phyloP scores from a whole-genome alignment of 2,888 invertebrate genomes.

The Cyrtodaria siliqua region DNA sequence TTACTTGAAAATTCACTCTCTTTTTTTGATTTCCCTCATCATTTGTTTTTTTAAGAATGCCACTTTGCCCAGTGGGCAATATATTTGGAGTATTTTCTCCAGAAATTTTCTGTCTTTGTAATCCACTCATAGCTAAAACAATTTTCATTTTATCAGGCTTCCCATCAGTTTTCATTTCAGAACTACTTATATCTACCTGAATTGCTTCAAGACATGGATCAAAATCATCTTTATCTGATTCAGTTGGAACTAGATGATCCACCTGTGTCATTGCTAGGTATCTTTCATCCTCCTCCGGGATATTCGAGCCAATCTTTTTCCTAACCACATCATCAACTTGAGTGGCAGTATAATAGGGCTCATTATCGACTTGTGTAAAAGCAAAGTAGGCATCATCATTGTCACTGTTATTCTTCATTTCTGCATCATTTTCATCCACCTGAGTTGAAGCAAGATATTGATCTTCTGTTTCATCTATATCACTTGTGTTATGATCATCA shows the following conservation, averaged over 20 bases:
- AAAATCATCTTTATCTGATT: constrained; percentile 20
- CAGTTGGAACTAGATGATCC: background rate
- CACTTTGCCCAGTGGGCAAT: background rate
- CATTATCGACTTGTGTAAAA: constrained; percentile 32
- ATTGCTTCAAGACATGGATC: constrained; percentile 7
- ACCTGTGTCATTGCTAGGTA: constrained; percentile 8
- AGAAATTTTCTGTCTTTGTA: too few relatives aligned
- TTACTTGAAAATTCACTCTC: too few relatives aligned
- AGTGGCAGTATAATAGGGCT: constrained; percentile 1
- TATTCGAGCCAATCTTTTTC: background rate
- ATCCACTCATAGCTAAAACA: too few relatives aligned
- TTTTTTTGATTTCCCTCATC: background rate
- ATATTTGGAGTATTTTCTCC: too few relatives aligned
- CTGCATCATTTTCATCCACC: background rate
- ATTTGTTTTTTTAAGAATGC: background rate
- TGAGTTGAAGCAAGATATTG: too few relatives aligned
- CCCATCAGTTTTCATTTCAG: too few relatives aligned
- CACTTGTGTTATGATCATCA: background rate
- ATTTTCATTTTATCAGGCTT: too few relatives aligned
- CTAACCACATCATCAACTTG: background rate
- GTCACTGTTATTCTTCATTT: background rate
- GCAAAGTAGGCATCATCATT: constrained; percentile 25
- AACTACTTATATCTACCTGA: background rate
- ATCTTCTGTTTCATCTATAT: too few relatives aligned
- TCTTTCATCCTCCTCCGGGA: background rate